These are phyloP conservation scores for Oscheius sp. DNA, from an alignment of 2,888 invertebrate genomes.

Conservation along the genomic window DNA sequence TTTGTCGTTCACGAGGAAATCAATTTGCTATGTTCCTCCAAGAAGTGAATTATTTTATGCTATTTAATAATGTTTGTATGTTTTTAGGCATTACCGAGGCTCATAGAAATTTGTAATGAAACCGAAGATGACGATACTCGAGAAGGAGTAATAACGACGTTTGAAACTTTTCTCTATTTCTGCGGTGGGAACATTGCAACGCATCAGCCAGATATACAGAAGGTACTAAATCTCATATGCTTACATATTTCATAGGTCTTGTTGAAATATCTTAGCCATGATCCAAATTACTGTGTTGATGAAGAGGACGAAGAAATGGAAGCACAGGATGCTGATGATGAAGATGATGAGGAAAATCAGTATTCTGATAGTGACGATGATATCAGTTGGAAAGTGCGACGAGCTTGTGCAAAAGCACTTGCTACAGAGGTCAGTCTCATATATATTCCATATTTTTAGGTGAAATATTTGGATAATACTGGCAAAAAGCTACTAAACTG, in stretches of 20 bases:
- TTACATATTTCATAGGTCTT: conserved; percentile 30
- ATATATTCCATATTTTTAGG: background rate
- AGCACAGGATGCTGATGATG: conserved; percentile 72
- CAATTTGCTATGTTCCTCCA: background rate
- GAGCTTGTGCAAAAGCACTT: conserved; percentile 95
- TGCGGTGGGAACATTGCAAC: conserved; percentile 92
- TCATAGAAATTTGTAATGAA: conserved; percentile 5
- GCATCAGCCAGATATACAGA: conserved; percentile 63
- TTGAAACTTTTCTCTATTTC: conserved; percentile 93
- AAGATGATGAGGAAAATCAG: conserved; percentile 81
- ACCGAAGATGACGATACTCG: conserved; percentile 90
- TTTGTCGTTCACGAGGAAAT: background rate
- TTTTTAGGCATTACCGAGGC: too few species aligned
- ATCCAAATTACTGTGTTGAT: conserved; percentile 99
- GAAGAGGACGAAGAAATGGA: conserved; percentile 69
- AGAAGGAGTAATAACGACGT: conserved; percentile 87
- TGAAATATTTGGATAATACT: conserved; percentile 74
- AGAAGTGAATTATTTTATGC: background rate
- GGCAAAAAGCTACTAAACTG: conserved; percentile 89
- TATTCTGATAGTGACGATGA: conserved; percentile 96
- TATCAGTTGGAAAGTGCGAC: conserved; percentile 90
- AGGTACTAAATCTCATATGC: background rate
- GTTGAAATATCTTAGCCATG: conserved; percentile 82
- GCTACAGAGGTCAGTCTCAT: conserved; percentile 92
- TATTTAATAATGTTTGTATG: background rate